Base-by-base conservation (phyloP, 1,140 invertebrate species). In the Drosophila novamexicana region DNA sequence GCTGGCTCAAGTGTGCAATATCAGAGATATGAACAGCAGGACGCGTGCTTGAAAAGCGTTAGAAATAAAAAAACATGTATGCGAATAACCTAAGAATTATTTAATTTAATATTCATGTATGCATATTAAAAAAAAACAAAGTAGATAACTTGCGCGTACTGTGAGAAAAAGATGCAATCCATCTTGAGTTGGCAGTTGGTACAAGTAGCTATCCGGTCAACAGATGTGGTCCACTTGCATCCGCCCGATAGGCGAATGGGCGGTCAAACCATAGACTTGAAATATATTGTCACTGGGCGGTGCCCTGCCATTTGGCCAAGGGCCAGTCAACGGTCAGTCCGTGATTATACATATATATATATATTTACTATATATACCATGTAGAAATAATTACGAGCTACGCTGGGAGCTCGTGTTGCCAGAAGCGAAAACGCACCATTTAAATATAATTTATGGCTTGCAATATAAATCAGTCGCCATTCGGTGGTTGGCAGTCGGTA, bases 371-470 rank as follows among this genome's bases (percentile, higher is more conserved):
- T 64, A 57, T 64, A 64, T 34, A 34, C 36, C 50, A 39, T 78
- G 53, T 69, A 61, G 70, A 79, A 77, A 79, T 79, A 79, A 79
- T 79, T 79, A 77, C 77, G 65, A 73, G 44, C 74, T 50, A 42
- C 37, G 47, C 6, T 70, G 49, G 32, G 37, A 39, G 34, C 49
- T 44, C 53, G 7, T 72, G 14, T 56, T n/a, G 72, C 66, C 54
- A 18, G 56, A 45, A 58, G 66, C 56, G 45, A 73, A 49, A 73
- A 32, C 47, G 39, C 71, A 54, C 44, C 75, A 75, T 79, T 79
- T 79, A 61, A 77, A 74, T 79, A 79, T 79, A 79, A 79, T 79
- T 79, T 79, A 79, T 74, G 59, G 65, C 50, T 68, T 39, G 50
- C 54, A 50, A 77, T 77, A 79, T 79, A 79, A 79, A 79, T 79